Conservation (phyloP, 1,140 invertebrate species). For the Chrysomallon squamiferum region DNA sequence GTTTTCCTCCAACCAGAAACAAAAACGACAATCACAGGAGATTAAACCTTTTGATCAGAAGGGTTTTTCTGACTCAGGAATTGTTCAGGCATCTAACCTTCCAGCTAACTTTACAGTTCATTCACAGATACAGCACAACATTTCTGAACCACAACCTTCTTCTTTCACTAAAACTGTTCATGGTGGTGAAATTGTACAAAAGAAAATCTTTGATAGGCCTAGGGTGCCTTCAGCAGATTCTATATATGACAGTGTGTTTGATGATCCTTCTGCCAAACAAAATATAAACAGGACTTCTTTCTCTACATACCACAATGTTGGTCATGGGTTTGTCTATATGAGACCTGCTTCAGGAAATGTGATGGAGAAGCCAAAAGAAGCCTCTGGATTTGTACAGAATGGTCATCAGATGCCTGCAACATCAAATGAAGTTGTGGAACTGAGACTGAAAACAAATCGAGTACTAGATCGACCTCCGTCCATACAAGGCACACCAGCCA, state of each 20-base stretch:
- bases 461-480: conserved; percentile 11
- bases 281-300: neutral
- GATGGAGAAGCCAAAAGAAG: conserved; percentile 11
- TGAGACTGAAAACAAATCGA: conserved; percentile 16
- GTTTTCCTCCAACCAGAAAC: no score
- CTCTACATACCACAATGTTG: conserved; percentile 4
- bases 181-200: conserved; percentile 16
- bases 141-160: no score
- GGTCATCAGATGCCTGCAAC: neutral
- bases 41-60: conserved; percentile 4
- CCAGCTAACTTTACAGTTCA: neutral
- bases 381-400: no score
- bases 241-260: conserved; percentile 3
- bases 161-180: conserved; percentile 2
- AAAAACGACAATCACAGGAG: no score
- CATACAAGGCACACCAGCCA: neutral
- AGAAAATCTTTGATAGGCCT: conserved; percentile 9
- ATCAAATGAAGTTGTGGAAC: conserved; percentile 25
- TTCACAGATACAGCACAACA: neutral
- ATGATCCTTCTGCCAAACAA: neutral
- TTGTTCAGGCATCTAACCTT: neutral
- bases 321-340: conserved; percentile 9
- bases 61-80: conserved; percentile 6
- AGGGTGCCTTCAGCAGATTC: conserved; percentile 27
- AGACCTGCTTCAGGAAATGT: conserved; percentile 7